phyloP scores from a whole-genome alignment of 2,888 invertebrate genomes.

The Sicus ferrugineus region DNA sequence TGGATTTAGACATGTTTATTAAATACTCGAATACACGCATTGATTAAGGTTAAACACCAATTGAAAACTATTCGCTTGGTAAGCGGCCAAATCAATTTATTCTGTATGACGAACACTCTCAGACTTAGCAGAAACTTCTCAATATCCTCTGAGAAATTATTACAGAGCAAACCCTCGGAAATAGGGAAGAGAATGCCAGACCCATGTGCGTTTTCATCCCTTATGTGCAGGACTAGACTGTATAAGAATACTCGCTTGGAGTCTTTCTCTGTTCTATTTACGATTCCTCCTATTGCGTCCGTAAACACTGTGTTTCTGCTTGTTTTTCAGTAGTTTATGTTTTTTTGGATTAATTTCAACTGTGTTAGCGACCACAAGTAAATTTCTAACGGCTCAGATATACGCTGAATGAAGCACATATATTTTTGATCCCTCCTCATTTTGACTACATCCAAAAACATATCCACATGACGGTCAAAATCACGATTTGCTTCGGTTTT shows the following conservation, averaged over 20 bases:
- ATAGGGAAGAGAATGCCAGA: too few species aligned
- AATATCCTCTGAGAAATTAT: too few species aligned
- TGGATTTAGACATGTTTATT: constrained; percentile 1
- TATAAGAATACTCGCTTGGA: too few species aligned
- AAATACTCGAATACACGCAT: constrained; percentile 19
- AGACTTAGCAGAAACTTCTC: too few species aligned
- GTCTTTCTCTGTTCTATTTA: neutral
- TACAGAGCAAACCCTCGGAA: too few species aligned
- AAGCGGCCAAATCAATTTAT: neutral
- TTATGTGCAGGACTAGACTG: too few species aligned
- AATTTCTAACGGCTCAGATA: neutral
- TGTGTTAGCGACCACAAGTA: constrained; percentile 6
- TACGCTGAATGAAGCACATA: neutral
- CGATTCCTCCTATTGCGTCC: neutral
- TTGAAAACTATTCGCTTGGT: constrained; percentile 2
- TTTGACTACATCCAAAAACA: too few species aligned
- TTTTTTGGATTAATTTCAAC: too few species aligned
- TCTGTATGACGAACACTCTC: too few species aligned
- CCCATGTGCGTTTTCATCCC: too few species aligned
- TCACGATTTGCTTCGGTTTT: constrained; percentile 2
- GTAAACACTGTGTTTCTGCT: too few species aligned
- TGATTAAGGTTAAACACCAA: constrained; percentile 14
- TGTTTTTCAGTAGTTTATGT: too few species aligned
- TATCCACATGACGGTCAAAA: neutral
- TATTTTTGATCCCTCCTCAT: neutral